Evolutionary conservation across 2,888 invertebrate genomes (phyloP).

Genomic region (Trachelus iudaicus): DNA sequence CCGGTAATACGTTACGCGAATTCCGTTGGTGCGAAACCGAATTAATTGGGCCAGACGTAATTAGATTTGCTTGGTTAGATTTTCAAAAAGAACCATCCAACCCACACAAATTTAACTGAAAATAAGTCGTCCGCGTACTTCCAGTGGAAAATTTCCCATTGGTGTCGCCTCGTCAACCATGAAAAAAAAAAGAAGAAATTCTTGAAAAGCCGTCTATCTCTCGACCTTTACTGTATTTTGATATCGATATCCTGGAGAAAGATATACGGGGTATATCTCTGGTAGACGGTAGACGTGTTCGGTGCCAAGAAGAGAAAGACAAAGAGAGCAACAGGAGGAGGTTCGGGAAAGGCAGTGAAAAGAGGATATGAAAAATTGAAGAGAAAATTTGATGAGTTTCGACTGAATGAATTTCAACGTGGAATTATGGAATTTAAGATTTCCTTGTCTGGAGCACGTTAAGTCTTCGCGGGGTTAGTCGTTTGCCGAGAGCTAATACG

Average conservation of each 20-base stretch:
- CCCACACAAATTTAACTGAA: not conserved
- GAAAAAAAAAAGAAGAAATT: not conserved
- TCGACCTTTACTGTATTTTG: not conserved
- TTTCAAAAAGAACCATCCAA: not conserved
- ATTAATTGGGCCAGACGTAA: not conserved
- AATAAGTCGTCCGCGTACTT: not conserved
- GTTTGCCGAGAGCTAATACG: slow-evolving; percentile 46
- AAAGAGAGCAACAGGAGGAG: slow-evolving; percentile 4
- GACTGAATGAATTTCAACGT: not conserved
- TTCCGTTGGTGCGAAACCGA: not conserved
- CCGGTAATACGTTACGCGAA: not conserved
- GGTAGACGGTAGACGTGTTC: not conserved
- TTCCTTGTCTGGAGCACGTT: not conserved
- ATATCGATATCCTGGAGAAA: not conserved
- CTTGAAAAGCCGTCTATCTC: not conserved
- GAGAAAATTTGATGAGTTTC: not conserved
- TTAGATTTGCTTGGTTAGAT: not conserved
- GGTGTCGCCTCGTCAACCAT: not conserved
- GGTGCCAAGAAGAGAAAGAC: slow-evolving; percentile 2
- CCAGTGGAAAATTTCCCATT: not conserved
- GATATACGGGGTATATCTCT: not conserved
- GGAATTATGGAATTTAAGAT: not conserved
- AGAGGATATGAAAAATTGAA: slow-evolving; percentile 15
- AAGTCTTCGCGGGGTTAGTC: slow-evolving; percentile 1
- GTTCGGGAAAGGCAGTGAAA: not conserved